Percentiles rank a stretch among this genome's conserved stretches.
Evolutionary conservation across 30 jellyfish, hydroid and myxozoan genomes (phyloP).

Genomic region (Catostylus mosaicus): DNA sequence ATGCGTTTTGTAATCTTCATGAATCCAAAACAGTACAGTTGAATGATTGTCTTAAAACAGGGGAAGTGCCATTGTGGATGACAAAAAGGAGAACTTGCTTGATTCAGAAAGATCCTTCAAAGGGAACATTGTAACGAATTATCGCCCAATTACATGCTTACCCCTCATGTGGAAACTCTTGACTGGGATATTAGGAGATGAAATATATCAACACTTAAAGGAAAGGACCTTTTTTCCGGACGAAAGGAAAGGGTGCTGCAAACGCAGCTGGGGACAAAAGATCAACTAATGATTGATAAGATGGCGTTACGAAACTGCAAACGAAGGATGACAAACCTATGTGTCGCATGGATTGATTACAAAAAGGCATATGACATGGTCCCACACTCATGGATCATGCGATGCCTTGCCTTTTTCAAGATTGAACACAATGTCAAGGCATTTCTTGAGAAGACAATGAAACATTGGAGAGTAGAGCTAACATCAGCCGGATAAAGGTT

Average conservation of each 20-base stretch:
- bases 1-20: not conserved
- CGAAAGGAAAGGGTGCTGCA: constrained; percentile 15
- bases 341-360: constrained; percentile 35
- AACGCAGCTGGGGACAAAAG: constrained; percentile 19
- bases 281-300: constrained; percentile 14
- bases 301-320: constrained; percentile 1
- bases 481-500: constrained; percentile 1
- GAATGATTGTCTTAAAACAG: not conserved
- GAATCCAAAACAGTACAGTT: not conserved
- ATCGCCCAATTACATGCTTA: constrained; percentile 22
- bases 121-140: constrained; percentile 3
- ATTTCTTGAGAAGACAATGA: constrained; percentile 1
- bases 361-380: constrained; percentile 44
- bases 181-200: constrained; percentile 13
- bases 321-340: constrained; percentile 13
- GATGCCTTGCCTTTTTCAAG: not conserved
- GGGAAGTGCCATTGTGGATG: constrained; percentile 16
- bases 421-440: constrained; percentile 4
- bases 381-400: constrained; percentile 31
- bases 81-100: constrained; percentile 19
- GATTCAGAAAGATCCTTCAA: constrained; percentile 31
- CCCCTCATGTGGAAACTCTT: constrained; percentile 22
- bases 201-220: not conserved
- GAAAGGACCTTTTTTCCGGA: constrained; percentile 6
- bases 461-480: constrained; percentile 9